phyloP scores from a whole-genome alignment of 2,888 invertebrate genomes.

The Andrena bicolor region DNA sequence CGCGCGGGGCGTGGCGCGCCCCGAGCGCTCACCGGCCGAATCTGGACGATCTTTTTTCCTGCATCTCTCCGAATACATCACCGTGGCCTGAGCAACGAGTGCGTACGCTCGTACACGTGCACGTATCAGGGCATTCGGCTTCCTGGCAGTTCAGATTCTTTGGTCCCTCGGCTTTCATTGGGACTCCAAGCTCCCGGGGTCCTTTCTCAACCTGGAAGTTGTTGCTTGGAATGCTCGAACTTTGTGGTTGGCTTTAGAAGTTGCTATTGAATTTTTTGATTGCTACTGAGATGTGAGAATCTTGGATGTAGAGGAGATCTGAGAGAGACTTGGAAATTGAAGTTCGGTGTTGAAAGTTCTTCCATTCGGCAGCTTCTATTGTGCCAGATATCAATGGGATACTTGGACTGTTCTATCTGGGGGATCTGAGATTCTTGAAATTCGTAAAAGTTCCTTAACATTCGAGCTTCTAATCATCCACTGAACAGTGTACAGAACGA shows the following conservation, averaged over 20 bases:
- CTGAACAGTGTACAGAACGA: conserved; percentile 29
- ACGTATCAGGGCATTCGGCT: not conserved
- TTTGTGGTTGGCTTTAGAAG: not conserved
- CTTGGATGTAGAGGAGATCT: not conserved
- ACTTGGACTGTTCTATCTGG: no score
- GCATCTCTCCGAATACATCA: conserved; percentile 48
- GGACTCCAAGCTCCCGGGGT: not conserved
- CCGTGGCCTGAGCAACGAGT: conserved; percentile 2
- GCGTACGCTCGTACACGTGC: not conserved
- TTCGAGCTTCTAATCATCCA: not conserved
- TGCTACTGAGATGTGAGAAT: no score
- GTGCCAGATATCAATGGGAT: no score
- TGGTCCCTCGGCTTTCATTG: not conserved
- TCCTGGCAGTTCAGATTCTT: conserved; percentile 2
- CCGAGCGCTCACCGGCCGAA: conserved; percentile 75
- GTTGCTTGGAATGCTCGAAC: not conserved
- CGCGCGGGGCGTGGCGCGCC: conserved; percentile 79
- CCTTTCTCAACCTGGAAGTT: not conserved
- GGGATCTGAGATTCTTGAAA: no score
- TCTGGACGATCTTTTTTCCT: conserved; percentile 69
- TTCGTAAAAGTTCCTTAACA: no score
- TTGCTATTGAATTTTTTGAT: no score
- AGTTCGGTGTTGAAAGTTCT: not conserved
- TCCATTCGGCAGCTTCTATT: not conserved
- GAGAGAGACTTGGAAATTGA: not conserved